Conservation (phyloP, 2,113 vertebrate species). For the Herpetotheres cachinnans region DNA sequence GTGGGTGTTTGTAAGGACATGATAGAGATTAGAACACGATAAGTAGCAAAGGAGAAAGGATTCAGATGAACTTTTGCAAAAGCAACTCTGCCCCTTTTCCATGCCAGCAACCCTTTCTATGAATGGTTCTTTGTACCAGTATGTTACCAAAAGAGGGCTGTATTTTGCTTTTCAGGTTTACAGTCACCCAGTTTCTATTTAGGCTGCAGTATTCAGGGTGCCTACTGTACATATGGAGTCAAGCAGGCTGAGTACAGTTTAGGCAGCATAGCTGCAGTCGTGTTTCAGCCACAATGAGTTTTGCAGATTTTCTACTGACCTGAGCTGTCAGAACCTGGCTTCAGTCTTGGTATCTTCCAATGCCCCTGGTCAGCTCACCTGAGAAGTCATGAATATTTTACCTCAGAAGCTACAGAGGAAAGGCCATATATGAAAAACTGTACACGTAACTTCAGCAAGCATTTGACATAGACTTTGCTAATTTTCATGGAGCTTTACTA, state of each 20-base stretch:
- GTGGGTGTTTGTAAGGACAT: slow-evolving; percentile 26
- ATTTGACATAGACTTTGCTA: not conserved
- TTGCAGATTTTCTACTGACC: not conserved
- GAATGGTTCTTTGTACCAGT: not conserved
- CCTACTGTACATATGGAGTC: not conserved
- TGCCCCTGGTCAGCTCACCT: not conserved
- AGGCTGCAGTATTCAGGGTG: not conserved
- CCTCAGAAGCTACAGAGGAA: not conserved
- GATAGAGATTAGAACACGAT: slow-evolving; percentile 17
- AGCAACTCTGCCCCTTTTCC: not conserved
- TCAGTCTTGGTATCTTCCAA: not conserved
- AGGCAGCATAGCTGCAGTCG: not conserved
- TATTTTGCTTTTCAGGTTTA: not conserved
- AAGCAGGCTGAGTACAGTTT: not conserved
- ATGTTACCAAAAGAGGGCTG: not conserved
- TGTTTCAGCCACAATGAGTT: not conserved
- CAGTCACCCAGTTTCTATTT: not conserved
- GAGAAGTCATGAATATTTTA: not conserved
- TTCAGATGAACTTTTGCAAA: not conserved
- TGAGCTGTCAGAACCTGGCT: not conserved
- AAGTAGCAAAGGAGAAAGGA: not conserved
- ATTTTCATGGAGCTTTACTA: not conserved
- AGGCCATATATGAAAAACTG: not conserved
- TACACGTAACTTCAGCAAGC: not conserved
- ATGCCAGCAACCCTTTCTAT: not conserved